phyloP scores from a whole-genome alignment of 1,140 invertebrate species.

The Drosophila suzukii region DNA sequence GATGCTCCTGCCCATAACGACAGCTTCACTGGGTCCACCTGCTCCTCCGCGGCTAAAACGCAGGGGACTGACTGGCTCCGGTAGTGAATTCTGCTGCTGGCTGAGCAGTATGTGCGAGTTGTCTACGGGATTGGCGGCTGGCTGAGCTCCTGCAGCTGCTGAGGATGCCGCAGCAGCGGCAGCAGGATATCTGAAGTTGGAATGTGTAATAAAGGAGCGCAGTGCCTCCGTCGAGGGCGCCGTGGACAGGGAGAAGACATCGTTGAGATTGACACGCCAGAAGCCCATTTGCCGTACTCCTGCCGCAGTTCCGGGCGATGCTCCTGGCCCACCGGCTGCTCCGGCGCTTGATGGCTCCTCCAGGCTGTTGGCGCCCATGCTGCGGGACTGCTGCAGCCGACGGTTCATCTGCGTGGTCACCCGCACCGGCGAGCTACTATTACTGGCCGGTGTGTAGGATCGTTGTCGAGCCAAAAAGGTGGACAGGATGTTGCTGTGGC shows the following conservation, averaged over 20 bases:
- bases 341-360: slow-evolving; percentile 44
- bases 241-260: slow-evolving; percentile 66
- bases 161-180: slow-evolving; percentile 1
- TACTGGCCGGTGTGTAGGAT: slow-evolving; percentile 53
- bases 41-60: slow-evolving; percentile 7
- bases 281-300: slow-evolving; percentile 61
- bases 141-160: background rate
- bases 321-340: background rate
- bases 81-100: slow-evolving; percentile 22
- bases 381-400: slow-evolving; percentile 65
- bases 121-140: slow-evolving; percentile 25
- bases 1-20: slow-evolving; percentile 62
- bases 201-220: slow-evolving; percentile 69
- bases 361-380: slow-evolving; percentile 48
- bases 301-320: slow-evolving; percentile 22
- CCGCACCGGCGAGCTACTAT: slow-evolving; percentile 44
- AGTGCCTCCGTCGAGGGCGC: slow-evolving; percentile 67
- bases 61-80: slow-evolving; percentile 10
- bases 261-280: slow-evolving; percentile 69
- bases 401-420: slow-evolving; percentile 53
- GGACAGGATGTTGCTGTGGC: slow-evolving; percentile 47
- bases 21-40: slow-evolving; percentile 8
- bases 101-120: slow-evolving; percentile 53
- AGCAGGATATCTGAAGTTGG: slow-evolving; percentile 65
- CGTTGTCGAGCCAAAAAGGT: slow-evolving; percentile 59